Conservation (phyloP, 2,888 invertebrate genomes). For the Dysmachus trigonus region DNA sequence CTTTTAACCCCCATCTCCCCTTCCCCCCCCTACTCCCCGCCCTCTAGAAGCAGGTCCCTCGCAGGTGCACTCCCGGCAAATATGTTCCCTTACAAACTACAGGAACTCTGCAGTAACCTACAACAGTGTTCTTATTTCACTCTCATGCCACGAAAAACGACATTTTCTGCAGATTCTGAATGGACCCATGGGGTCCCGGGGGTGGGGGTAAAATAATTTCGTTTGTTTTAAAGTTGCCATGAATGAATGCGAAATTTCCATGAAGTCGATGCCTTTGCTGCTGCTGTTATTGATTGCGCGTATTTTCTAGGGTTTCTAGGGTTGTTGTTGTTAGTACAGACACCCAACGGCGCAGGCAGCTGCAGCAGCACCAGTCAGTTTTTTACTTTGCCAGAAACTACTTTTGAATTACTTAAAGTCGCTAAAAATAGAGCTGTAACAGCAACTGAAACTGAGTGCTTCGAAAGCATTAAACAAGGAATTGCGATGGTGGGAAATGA, state of each 20-base stretch:
- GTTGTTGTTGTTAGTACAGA: not conserved
- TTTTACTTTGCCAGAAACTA: not conserved
- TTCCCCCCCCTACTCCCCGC: not conserved
- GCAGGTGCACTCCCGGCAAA: not conserved
- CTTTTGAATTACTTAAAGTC: not conserved
- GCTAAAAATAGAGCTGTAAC: not conserved
- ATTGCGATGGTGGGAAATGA: not conserved
- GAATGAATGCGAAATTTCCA: not conserved
- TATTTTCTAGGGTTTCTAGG: not conserved
- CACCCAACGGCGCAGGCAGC: not conserved
- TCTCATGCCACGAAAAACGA: not conserved
- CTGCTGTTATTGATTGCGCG: not conserved
- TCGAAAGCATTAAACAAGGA: not conserved
- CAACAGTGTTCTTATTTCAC: not conserved
- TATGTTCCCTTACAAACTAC: not conserved
- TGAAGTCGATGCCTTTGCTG: not conserved
- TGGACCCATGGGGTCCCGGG: not conserved
- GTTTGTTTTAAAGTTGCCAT: not conserved
- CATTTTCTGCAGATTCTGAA: not conserved
- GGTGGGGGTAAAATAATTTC: not conserved
- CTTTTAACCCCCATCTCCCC: not conserved
- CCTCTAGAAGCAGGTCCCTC: not conserved
- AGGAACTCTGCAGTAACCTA: not conserved
- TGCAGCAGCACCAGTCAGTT: not conserved
- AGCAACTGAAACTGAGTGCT: not conserved